Conservation (phyloP, 2,797 vertebrate species). For the Tragopan temminckii region DNA sequence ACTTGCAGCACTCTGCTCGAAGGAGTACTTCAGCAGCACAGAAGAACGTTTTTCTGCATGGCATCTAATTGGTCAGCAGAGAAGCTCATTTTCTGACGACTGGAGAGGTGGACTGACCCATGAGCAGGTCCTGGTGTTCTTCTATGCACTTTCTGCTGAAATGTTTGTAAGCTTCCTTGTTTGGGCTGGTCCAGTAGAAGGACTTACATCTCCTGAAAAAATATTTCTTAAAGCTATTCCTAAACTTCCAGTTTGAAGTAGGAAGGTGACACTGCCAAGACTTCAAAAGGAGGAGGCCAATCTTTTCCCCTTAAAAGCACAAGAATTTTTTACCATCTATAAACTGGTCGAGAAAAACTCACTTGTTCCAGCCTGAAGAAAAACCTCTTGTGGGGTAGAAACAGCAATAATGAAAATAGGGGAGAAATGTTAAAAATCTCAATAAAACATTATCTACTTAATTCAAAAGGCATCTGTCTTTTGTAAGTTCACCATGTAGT, state of each 20-base stretch:
- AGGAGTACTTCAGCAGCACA: neutral
- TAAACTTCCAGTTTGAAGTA: neutral
- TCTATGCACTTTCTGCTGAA: slow-evolving; percentile 38
- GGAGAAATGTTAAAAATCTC: neutral
- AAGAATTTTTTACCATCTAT: neutral
- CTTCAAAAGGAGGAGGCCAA: neutral
- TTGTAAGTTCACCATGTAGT: neutral
- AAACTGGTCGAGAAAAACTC: neutral
- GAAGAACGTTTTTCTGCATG: neutral
- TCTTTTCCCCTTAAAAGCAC: neutral
- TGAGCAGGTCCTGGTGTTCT: neutral
- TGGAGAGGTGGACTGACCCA: rapidly evolving
- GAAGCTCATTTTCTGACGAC: neutral
- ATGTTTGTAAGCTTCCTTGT: neutral
- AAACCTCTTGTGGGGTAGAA: neutral
- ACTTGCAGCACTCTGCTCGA: neutral
- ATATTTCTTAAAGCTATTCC: neutral
- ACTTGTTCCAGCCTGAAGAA: neutral
- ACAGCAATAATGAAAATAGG: neutral
- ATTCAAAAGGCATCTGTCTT: neutral
- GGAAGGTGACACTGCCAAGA: neutral
- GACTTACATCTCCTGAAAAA: neutral
- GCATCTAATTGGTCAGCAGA: neutral
- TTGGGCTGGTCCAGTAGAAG: slow-evolving; percentile 6
- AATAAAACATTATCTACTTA: slow-evolving; percentile 49